Evolutionary conservation across 2,888 invertebrate genomes (phyloP).

Genomic region (Trisateles emortualis): DNA sequence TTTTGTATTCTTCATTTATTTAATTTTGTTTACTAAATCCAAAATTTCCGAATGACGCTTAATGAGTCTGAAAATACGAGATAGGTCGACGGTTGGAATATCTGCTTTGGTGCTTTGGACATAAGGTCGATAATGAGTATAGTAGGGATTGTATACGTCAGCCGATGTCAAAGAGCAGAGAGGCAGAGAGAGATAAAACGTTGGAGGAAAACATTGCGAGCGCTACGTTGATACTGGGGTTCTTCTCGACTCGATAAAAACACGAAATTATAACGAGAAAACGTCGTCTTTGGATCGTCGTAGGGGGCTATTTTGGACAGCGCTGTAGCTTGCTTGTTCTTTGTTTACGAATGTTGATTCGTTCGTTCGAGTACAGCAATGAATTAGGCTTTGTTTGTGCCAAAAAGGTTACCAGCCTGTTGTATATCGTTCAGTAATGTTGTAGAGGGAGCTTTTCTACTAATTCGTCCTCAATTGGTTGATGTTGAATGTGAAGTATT

Average conservation of each 20-base stretch:
- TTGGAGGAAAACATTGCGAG: conserved; percentile 77
- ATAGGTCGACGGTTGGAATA: conserved; percentile 50
- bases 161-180: conserved; percentile 83
- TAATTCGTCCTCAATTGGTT: conserved; percentile 42
- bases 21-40: conserved; percentile 75
- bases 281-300: conserved; percentile 48
- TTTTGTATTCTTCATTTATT: conserved; percentile 61
- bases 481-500: conserved; percentile 38
- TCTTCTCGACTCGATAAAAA: conserved; percentile 57
- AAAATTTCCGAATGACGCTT: conserved; percentile 77
- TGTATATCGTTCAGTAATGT: conserved; percentile 35
- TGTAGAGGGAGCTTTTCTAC: conserved; percentile 40
- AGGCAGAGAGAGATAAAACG: conserved; percentile 77
- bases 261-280: conserved; percentile 58
- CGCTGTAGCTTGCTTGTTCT: conserved; percentile 51
- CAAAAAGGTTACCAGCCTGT: conserved; percentile 41
- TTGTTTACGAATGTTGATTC: conserved; percentile 40
- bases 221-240: conserved; percentile 38
- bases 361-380: conserved; percentile 47
- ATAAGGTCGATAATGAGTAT: conserved; percentile 65
- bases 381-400: conserved; percentile 50
- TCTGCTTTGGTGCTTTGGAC: conserved; percentile 48
- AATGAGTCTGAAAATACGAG: conserved; percentile 80
- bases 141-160: conserved; percentile 68
- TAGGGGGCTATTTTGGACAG: conserved; percentile 53